These are phyloP conservation scores for Dorcus parallelipipedus DNA, from an alignment of 2,888 invertebrate species.

Conservation along the genomic window DNA sequence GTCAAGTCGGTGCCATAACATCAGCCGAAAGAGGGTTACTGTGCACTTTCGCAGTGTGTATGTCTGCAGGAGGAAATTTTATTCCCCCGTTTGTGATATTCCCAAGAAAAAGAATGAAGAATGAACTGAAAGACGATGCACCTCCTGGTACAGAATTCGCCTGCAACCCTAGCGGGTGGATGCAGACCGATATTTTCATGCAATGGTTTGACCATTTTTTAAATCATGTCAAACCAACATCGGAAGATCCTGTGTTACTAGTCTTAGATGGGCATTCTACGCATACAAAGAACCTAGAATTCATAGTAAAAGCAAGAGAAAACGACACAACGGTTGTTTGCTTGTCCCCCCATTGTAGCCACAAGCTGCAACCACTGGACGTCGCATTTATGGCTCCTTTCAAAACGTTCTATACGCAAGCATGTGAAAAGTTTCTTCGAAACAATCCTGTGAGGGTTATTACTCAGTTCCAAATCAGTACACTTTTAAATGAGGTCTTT, in stretches of 20 bases:
- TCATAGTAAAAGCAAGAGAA: too few species aligned
- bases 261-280: constrained; percentile 21
- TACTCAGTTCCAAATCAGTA: constrained; percentile 2
- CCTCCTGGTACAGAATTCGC: constrained; percentile 5
- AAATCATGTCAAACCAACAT: constrained; percentile 4
- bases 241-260: constrained; percentile 17
- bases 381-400: constrained; percentile 24
- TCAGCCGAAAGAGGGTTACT: too few species aligned
- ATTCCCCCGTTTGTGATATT: too few species aligned
- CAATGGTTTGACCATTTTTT: constrained; percentile 12
- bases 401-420: constrained; percentile 15
- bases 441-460: constrained; percentile 2
- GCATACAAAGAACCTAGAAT: constrained; percentile 38
- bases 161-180: constrained; percentile 10
- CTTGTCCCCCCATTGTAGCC: too few species aligned
- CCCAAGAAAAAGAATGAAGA: too few species aligned
- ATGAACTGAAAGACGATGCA: neutral
- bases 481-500: constrained; percentile 3
- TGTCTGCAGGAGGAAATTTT: neutral
- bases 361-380: constrained; percentile 34
- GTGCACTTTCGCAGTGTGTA: too few species aligned
- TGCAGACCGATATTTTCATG: too few species aligned
- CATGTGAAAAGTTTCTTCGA: neutral
- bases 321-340: too few species aligned
- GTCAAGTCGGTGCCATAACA: too few species aligned